phyloP scores from a whole-genome alignment of 2,797 vertebrate species.

The Coranthus polyacanthus region DNA sequence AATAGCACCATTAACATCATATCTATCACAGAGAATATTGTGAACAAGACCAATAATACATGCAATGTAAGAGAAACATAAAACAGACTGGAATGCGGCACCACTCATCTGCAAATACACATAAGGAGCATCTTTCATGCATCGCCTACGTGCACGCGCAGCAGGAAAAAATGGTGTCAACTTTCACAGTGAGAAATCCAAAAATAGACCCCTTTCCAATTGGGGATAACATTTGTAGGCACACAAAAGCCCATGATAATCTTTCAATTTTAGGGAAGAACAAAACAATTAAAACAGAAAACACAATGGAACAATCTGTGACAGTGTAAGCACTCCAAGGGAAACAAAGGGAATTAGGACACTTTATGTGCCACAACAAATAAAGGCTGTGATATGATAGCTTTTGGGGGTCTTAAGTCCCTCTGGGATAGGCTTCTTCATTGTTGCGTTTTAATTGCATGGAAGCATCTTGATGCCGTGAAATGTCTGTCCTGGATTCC shows the following conservation, averaged over 20 bases:
- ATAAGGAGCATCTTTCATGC: slow-evolving; percentile 45
- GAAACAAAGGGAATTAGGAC: slow-evolving; percentile 72
- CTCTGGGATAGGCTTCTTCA: slow-evolving; percentile 19
- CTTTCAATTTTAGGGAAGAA: slow-evolving; percentile 80
- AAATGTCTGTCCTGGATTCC: slow-evolving; percentile 37
- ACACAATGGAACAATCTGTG: slow-evolving; percentile 67
- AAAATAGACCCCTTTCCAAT: slow-evolving; percentile 83
- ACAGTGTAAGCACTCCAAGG: slow-evolving; percentile 59
- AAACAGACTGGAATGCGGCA: slow-evolving; percentile 30
- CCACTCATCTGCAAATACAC: slow-evolving; percentile 50
- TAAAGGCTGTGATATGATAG: slow-evolving; percentile 44
- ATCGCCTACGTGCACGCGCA: slow-evolving; percentile 50
- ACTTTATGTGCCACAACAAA: slow-evolving; percentile 58
- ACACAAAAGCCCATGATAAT: slow-evolving; percentile 82
- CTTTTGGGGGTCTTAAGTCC: slow-evolving; percentile 34
- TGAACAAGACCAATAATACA: slow-evolving; percentile 19
- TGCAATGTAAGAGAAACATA: slow-evolving; percentile 10
- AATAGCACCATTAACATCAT: slow-evolving; percentile 48
- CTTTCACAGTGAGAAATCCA: slow-evolving; percentile 80
- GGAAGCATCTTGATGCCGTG: slow-evolving; percentile 30
- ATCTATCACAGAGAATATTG: slow-evolving; percentile 35
- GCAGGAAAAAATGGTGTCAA: slow-evolving; percentile 82
- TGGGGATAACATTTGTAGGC: slow-evolving; percentile 80
- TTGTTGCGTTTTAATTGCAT: slow-evolving; percentile 51
- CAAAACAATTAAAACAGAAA: slow-evolving; percentile 79